Evolutionary conservation across 2,113 vertebrate species (phyloP).

Genomic region (Festucalex cinctus): DNA sequence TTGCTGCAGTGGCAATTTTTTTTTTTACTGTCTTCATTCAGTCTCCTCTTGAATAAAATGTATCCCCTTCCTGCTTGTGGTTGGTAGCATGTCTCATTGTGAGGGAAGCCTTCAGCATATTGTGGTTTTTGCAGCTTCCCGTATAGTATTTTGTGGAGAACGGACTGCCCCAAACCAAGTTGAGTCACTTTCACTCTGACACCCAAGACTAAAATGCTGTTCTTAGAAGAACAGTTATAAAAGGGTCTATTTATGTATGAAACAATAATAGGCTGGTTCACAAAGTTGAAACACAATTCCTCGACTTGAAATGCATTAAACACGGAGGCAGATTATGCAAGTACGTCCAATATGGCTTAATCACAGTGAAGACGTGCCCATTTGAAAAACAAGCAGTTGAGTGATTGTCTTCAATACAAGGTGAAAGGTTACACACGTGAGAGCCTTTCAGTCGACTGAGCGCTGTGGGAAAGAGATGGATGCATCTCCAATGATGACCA

Average conservation of each 20-base stretch:
- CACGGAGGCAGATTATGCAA: not conserved
- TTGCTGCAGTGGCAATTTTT: not conserved
- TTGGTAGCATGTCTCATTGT: not conserved
- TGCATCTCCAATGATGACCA: not conserved
- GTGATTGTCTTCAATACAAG: not conserved
- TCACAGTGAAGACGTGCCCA: conserved; percentile 1
- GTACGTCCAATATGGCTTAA: not conserved
- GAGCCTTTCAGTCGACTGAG: not conserved
- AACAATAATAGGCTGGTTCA: not conserved
- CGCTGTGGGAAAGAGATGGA: conserved; percentile 20
- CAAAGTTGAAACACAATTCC: not conserved
- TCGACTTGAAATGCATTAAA: not conserved
- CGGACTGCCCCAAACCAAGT: not conserved
- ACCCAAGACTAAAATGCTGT: not conserved
- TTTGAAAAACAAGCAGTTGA: not conserved
- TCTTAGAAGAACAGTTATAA: not conserved
- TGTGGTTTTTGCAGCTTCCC: too few species aligned
- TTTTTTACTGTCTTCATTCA: not conserved
- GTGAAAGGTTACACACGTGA: not conserved
- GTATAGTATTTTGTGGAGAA: too few species aligned
- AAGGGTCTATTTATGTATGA: not conserved
- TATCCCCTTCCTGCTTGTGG: not conserved
- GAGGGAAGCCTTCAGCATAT: not conserved
- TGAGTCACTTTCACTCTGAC: not conserved
- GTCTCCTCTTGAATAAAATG: not conserved